Conservation (phyloP, 1,140 invertebrate genomes). For the Anastrepha obliqua region DNA sequence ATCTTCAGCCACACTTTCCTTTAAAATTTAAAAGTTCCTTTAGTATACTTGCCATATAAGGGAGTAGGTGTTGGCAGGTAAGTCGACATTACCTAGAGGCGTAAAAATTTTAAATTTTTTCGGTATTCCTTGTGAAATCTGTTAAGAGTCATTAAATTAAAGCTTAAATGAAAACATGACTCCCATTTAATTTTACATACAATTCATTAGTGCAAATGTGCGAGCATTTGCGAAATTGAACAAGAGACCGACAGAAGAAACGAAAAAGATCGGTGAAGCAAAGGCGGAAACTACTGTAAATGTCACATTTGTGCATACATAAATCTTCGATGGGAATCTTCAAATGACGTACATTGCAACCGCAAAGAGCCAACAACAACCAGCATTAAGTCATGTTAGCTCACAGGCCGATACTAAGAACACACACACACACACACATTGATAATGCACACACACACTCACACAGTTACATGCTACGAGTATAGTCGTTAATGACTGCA, state of each 20-base stretch:
- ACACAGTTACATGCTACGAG: not conserved
- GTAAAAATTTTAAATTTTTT: not conserved
- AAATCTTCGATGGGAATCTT: not conserved
- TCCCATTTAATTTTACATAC: too few species aligned
- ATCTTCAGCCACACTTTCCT: too few species aligned
- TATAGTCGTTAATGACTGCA: slow-evolving; percentile 21
- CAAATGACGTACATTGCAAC: slow-evolving; percentile 16
- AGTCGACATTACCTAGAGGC: too few species aligned
- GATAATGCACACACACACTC: not conserved
- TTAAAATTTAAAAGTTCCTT: too few species aligned
- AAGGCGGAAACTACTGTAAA: not conserved
- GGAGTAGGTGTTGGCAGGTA: too few species aligned
- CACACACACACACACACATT: not conserved
- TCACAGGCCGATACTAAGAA: not conserved
- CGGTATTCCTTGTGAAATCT: not conserved
- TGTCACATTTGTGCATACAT: not conserved
- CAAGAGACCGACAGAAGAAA: not conserved
- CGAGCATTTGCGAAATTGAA: not conserved
- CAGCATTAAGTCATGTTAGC: not conserved
- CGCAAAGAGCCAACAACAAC: not conserved
- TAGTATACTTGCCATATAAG: too few species aligned
- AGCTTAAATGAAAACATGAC: not conserved
- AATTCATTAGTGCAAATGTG: too few species aligned
- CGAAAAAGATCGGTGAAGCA: not conserved
- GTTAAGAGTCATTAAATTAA: not conserved